Evolutionary conservation across 2,797 vertebrate genomes (phyloP), one percentile per base, ranked within the genome.

Genomic region (Hapalemur alaotrensis): DNA sequence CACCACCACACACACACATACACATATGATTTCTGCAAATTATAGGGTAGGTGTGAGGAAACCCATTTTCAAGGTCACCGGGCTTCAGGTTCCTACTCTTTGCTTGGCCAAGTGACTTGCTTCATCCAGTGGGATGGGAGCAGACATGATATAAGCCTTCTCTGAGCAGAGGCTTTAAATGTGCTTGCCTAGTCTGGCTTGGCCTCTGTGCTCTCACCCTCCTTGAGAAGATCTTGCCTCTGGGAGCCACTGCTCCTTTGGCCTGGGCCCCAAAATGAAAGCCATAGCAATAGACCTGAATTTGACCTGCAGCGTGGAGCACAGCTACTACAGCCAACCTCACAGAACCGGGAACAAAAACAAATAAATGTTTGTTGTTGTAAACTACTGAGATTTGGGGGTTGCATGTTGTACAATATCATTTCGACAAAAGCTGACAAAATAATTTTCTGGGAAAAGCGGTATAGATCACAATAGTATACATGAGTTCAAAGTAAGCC

Each of bases 391-490:
- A 93, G 78, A 80, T 81, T 43, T 63, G 17, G 32, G 13, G 13
- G 5, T 4, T 72, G 25, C 79, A 73, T 9, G 0, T 57, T 65
- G 25, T 46, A 0, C 32, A 43, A 84, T 32, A 57, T 35, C 30
- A 46, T 92, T 93, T 93, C 30, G 61, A 46, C 38, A 82, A 88
- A 97, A 95, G 25, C 35, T 90, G 41, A 78, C 54, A 83, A 84
- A 84, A 93, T 59, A 91, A 92, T 78, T 94, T 46, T 82, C 72
- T 57, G 50, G 67, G 15, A 85, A 89, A 85, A 35, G 7, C 0
- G 41, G 28, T 41, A 48, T 35, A 32, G 32, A 78, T 38, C 61
- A 83, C 73, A 95, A 65, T 50, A 88, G 30, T 41, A 69, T 15
- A 80, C 59, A 65, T 11, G 67, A 69, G 38, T 86, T 93, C 72